Percentiles rank a stretch among this genome's conserved stretches.
Conservation (phyloP, 1,140 invertebrate species). For the Nasonia vitripennis region DNA sequence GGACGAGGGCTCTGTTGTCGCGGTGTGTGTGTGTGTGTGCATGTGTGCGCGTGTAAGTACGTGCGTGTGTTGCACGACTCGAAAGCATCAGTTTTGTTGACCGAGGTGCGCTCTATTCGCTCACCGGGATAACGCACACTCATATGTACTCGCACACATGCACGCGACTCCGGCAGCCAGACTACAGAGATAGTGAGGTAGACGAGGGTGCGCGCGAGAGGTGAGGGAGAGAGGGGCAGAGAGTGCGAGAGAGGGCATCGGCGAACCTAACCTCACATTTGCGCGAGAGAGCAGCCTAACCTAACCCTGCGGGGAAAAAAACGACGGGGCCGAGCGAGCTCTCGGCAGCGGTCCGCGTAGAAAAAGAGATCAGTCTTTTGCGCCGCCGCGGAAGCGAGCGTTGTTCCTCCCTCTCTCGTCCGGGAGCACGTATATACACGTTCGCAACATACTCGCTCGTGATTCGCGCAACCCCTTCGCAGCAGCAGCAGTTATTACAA, state of each 20-base stretch:
- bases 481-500: neutral
- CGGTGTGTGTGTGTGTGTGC: neutral
- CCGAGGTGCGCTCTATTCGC: neutral
- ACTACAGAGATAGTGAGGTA: neutral
- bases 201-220: too few species aligned
- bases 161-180: neutral
- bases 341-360: conserved; percentile 9
- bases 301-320: conserved; percentile 29
- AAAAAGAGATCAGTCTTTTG: conserved; percentile 44
- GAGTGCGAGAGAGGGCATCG: conserved; percentile 26
- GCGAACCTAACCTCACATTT: conserved; percentile 31
- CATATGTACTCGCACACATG: neutral
- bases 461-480: neutral
- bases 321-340: conserved; percentile 13
- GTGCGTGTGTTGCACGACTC: neutral
- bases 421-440: neutral
- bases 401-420: neutral
- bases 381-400: conserved; percentile 19
- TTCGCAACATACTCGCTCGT: neutral
- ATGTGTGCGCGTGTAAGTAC: too few species aligned
- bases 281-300: neutral
- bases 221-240: conserved; percentile 17
- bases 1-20: neutral
- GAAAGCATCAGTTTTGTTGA: conserved; percentile 5
- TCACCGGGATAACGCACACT: neutral